Evolutionary conservation across 2,888 invertebrate genomes (phyloP).

Genomic region (Sericinus montela): DNA sequence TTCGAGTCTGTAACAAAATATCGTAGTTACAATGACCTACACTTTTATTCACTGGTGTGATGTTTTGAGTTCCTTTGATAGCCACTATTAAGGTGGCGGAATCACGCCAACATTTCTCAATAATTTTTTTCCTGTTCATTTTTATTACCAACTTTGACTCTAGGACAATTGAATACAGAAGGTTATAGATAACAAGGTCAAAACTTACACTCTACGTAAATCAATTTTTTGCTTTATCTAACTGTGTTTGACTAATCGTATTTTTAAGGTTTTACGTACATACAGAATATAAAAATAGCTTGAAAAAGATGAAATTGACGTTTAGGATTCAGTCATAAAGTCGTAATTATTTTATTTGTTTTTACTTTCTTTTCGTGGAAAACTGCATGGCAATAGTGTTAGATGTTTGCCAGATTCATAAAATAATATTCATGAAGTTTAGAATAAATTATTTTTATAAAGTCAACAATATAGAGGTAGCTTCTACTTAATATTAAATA

Average conservation of each 20-base stretch:
- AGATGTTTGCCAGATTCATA: too few species aligned
- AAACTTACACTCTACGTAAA: conserved; percentile 32
- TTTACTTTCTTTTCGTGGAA: too few species aligned
- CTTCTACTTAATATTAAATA: too few species aligned
- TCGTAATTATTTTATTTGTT: too few species aligned
- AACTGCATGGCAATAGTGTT: too few species aligned
- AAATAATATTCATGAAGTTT: too few species aligned
- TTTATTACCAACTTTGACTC: conserved; percentile 1
- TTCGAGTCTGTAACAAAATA: conserved; percentile 81
- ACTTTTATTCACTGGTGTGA: conserved; percentile 40
- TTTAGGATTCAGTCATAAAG: conserved; percentile 27
- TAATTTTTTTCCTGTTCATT: conserved; percentile 55
- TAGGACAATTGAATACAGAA: conserved; percentile 21
- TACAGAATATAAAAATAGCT: conserved; percentile 72
- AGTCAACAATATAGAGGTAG: too few species aligned
- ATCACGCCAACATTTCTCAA: conserved; percentile 80
- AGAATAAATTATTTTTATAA: too few species aligned
- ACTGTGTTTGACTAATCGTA: conserved; percentile 37
- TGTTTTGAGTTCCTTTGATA: conserved; percentile 61
- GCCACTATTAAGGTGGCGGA: conserved; percentile 83
- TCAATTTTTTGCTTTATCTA: conserved; percentile 43
- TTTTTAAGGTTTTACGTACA: conserved; percentile 54
- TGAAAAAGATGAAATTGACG: conserved; percentile 55
- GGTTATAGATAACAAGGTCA: conserved; percentile 49
- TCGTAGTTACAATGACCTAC: conserved; percentile 68